Conservation (phyloP, 2,113 vertebrate genomes). For the Eubucco bourcierii region DNA sequence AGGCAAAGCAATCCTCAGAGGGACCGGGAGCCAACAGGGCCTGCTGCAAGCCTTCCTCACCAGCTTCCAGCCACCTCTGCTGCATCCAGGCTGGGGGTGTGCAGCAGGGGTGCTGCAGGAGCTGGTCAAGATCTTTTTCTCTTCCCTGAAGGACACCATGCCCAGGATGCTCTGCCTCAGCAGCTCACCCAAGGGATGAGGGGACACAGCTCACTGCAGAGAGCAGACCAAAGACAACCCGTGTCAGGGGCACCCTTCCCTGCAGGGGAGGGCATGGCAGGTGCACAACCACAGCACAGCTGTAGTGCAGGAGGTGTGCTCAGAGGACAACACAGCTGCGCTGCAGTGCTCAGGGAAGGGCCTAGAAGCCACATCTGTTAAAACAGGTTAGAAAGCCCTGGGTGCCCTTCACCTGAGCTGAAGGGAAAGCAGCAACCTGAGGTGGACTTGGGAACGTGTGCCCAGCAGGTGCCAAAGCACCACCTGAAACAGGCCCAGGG, state of each 20-base stretch:
- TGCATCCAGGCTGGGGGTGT: neutral
- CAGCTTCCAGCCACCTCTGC: neutral
- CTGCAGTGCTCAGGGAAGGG: neutral
- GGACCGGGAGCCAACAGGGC: neutral
- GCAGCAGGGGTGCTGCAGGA: neutral
- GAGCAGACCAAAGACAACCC: neutral
- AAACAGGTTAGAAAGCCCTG: neutral
- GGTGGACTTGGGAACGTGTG: neutral
- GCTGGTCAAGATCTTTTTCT: neutral
- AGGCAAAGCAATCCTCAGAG: slow-evolving; percentile 13
- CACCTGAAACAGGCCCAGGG: neutral
- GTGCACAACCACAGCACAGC: neutral
- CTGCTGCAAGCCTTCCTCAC: neutral
- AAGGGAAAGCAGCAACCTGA: neutral
- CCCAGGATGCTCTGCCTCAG: slow-evolving; percentile 3
- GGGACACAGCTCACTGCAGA: neutral
- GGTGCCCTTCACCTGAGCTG: neutral
- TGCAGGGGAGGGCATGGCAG: neutral
- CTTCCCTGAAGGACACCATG: slow-evolving; percentile 2
- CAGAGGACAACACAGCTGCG: neutral
- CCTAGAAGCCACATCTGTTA: neutral
- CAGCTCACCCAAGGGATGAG: neutral
- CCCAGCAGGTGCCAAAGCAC: neutral
- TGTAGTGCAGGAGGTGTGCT: no score
- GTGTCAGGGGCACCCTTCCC: neutral